Percentiles rank a stretch among this genome's conserved stretches.
Evolutionary conservation across 1,140 invertebrate genomes (phyloP).

Genomic region (Cotesia vestalis): DNA sequence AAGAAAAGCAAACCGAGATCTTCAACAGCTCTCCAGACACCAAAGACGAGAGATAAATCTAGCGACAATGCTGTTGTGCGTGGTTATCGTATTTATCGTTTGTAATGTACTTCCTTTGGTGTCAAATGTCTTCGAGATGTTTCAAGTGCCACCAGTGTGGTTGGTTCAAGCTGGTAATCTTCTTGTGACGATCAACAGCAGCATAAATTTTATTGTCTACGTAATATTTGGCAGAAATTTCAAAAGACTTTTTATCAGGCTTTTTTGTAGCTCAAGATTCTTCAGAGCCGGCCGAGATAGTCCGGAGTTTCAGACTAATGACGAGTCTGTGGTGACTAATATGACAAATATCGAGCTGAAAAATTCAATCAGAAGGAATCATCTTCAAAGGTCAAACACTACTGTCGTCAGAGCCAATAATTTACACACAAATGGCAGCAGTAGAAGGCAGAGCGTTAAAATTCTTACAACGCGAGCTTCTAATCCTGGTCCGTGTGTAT

Average conservation of each 20-base stretch:
- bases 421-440: constrained; percentile 54
- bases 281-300: constrained; percentile 72
- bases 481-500: constrained; percentile 73
- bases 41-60: constrained; percentile 88
- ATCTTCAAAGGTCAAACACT: constrained; percentile 72
- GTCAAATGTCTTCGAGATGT: constrained; percentile 87
- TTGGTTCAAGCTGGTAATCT: constrained; percentile 89
- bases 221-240: constrained; percentile 98
- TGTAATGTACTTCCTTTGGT: constrained; percentile 92
- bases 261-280: constrained; percentile 79
- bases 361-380: constrained; percentile 69
- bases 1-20: constrained; percentile 82
- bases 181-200: constrained; percentile 95
- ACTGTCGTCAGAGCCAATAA: constrained; percentile 66
- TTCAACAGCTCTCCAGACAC: constrained; percentile 80
- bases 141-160: constrained; percentile 67
- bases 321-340: constrained; percentile 83
- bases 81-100: constrained; percentile 93
- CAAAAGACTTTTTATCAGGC: constrained; percentile 85
- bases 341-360: constrained; percentile 68
- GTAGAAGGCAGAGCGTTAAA: constrained; percentile 51
- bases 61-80: constrained; percentile 92
- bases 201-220: constrained; percentile 97
- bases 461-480: constrained; percentile 53
- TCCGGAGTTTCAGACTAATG: constrained; percentile 76